phyloP scores from a whole-genome alignment of 2,797 vertebrate genomes.

The Menidia menidia region DNA sequence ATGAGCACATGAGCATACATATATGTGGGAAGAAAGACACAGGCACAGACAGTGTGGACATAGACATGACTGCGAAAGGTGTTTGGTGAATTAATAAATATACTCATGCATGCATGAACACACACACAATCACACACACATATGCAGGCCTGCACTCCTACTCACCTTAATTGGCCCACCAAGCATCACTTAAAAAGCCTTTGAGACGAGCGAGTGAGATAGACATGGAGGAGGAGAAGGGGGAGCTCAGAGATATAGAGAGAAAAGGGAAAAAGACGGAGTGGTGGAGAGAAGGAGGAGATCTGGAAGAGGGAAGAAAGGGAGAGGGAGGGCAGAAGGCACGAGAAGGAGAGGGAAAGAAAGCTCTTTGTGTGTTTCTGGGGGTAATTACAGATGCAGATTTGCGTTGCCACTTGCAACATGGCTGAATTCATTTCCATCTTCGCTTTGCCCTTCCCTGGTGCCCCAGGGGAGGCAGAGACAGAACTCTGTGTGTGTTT shows the following conservation, averaged over 20 bases:
- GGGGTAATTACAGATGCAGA: slow-evolving; percentile 89
- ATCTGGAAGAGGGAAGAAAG: slow-evolving; percentile 59
- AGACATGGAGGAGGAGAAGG: slow-evolving; percentile 69
- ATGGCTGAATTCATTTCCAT: slow-evolving; percentile 89
- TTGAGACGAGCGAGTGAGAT: slow-evolving; percentile 80
- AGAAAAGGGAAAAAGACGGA: slow-evolving; percentile 62
- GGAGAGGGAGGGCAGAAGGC: slow-evolving; percentile 68
- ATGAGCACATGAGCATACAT: slow-evolving; percentile 20
- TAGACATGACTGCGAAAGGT: slow-evolving; percentile 67
- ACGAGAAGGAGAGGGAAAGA: slow-evolving; percentile 63
- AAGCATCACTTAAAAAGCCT: slow-evolving; percentile 87
- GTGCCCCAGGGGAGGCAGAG: slow-evolving; percentile 82
- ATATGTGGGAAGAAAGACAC: slow-evolving; percentile 66
- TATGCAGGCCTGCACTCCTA: slow-evolving; percentile 57
- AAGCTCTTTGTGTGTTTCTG: slow-evolving; percentile 81
- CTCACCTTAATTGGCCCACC: slow-evolving; percentile 87
- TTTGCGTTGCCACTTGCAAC: slow-evolving; percentile 87
- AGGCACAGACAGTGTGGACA: slow-evolving; percentile 78
- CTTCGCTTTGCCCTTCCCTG: slow-evolving; percentile 82
- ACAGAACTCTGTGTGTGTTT: slow-evolving; percentile 51
- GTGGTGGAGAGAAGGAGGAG: slow-evolving; percentile 62
- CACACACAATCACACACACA: slow-evolving; percentile 28
- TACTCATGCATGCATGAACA: slow-evolving; percentile 69
- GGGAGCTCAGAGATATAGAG: slow-evolving; percentile 72
- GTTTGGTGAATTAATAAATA: slow-evolving; percentile 80